These are phyloP conservation scores for Syrista parreyssii DNA, from an alignment of 2,888 invertebrate genomes.

Conservation along the genomic window DNA sequence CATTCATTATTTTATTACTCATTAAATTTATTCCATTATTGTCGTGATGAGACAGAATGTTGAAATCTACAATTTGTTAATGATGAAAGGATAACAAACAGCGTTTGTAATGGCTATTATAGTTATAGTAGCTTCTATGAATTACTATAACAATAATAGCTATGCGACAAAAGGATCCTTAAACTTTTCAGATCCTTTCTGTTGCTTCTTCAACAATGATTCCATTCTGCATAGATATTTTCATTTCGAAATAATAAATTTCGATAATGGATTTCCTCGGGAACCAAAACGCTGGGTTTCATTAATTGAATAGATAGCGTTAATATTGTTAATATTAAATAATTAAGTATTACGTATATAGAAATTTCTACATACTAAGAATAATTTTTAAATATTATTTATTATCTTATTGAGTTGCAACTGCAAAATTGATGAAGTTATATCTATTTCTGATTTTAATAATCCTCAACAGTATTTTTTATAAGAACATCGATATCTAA, in stretches of 20 bases:
- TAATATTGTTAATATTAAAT: neutral
- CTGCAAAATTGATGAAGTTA: neutral
- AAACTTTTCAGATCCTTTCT: neutral
- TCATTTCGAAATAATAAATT: neutral
- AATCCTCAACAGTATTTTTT: neutral
- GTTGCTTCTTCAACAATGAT: neutral
- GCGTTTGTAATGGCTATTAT: neutral
- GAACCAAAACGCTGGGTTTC: neutral
- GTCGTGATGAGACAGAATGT: neutral
- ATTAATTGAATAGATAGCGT: neutral
- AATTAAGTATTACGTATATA: neutral
- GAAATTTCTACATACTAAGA: neutral
- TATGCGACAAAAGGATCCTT: neutral
- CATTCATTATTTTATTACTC: neutral
- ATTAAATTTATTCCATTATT: neutral
- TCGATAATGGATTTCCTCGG: neutral
- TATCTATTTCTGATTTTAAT: neutral
- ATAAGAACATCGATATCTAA: neutral
- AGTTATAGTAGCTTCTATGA: neutral
- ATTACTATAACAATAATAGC: neutral
- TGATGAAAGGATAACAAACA: neutral
- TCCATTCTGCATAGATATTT: neutral
- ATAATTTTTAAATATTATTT: neutral
- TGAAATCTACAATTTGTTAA: neutral
- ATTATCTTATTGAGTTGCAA: neutral